Conservation (phyloP, 1,140 invertebrate genomes). For the Vollenhovia emeryi region DNA sequence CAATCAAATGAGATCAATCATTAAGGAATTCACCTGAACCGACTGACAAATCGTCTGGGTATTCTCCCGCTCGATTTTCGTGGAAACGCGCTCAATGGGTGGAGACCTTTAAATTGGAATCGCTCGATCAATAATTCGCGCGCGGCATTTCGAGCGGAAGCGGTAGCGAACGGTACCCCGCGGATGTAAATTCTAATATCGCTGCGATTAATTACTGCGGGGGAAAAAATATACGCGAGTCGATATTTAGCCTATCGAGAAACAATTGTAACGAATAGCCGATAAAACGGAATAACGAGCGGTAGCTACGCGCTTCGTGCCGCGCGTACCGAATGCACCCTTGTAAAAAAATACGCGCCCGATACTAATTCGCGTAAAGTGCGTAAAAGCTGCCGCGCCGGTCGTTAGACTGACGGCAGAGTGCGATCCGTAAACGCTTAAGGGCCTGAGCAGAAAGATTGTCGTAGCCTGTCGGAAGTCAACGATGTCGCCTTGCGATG, state of each 20-base stretch:
- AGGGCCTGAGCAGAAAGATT: no score
- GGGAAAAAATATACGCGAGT: background rate
- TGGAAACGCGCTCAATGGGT: background rate
- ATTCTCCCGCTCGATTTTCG: background rate
- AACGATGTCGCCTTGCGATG: no score
- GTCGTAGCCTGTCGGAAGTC: no score
- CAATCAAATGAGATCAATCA: conserved; percentile 43
- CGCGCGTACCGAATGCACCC: background rate
- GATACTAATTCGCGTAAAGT: conserved; percentile 48
- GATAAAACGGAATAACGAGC: conserved; percentile 50
- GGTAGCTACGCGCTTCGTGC: conserved; percentile 2
- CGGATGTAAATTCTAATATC: conserved; percentile 1
- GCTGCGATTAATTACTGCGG: background rate
- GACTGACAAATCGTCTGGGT: conserved; percentile 36
- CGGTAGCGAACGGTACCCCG: no score
- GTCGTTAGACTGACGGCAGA: no score
- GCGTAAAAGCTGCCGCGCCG: conserved; percentile 18
- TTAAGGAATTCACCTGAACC: conserved; percentile 38
- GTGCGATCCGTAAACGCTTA: no score
- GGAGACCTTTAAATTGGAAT: background rate
- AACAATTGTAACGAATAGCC: conserved; percentile 35
- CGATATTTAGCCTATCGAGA: conserved; percentile 9
- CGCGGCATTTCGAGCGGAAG: background rate
- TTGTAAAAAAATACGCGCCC: conserved; percentile 28
- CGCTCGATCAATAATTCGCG: background rate